Base-by-base conservation (phyloP, 1,140 invertebrate genomes). In the Sinonovacula constricta region DNA sequence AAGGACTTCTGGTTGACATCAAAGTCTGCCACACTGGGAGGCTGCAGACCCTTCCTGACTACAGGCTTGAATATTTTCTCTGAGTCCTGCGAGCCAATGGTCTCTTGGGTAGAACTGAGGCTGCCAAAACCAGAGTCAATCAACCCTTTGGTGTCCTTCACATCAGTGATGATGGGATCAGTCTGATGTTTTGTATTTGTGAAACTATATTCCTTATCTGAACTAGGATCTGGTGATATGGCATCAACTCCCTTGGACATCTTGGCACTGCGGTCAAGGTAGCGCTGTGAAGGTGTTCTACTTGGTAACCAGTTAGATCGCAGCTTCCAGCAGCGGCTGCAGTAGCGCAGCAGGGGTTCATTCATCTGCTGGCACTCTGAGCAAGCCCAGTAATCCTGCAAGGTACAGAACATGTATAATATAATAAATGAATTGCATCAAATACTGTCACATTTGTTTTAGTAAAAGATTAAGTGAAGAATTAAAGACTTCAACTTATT, bases 311-410 rank as follows among this genome's bases (percentile, higher is more conserved):
- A 87, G 22, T 79, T 82, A 65, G 78, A 75, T n/a, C 85, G 68
- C 24, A 85, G 26, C 24, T 77, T 83, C 85, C 85, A 87, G 56
- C 85, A 87, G 18, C 69, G 69, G 15, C 67, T 62, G 76, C 85
- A 87, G 75, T 83, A 77, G 4, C 84, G 68, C 66, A 84, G 81
- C 7, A 83, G 56, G 7, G 85, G 82, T 22, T 77, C 51, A 57
- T 87, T 87, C 18, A 31, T 60, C 10, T 62, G 60, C 18, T 72
- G 24, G 70, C 85, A 87, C n/a, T 68, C 54, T 30, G 70, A 26
- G 69, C 85, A 87, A n/a, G 31, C n/a, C 85, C 85, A 87, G 22
- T 84, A 81, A 54, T 87, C 85, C 85, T 86, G 77, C 49, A 62
- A 65, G n/a, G n/a, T n/a, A n/a, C n/a, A n/a, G n/a, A n/a, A n/a